Percentiles rank a stretch among this genome's conserved stretches.
These are phyloP conservation scores for Crioceris asparagi DNA, from an alignment of 2,888 invertebrate genomes.

Conservation along the genomic window DNA sequence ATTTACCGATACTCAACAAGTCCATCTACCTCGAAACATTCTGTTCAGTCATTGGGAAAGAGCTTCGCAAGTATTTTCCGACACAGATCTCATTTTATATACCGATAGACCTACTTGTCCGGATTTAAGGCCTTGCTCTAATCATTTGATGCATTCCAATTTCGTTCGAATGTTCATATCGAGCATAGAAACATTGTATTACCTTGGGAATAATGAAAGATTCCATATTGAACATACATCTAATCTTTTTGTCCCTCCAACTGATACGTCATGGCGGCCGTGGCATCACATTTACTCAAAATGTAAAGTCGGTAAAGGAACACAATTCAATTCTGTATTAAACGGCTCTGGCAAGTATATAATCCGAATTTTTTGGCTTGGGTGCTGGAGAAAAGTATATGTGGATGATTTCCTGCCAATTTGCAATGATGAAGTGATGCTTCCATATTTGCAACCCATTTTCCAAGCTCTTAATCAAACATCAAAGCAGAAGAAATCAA, in stretches of 20 bases:
- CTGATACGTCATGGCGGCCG: slow-evolving; percentile 34
- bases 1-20: slow-evolving; percentile 15
- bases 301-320: slow-evolving; percentile 33
- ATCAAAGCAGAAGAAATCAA: background rate
- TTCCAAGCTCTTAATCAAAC: background rate
- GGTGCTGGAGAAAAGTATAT: slow-evolving; percentile 39
- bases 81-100: too few relatives aligned
- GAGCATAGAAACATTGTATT: slow-evolving; percentile 33
- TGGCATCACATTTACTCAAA: slow-evolving; percentile 41
- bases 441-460: slow-evolving; percentile 27
- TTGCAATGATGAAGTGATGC: slow-evolving; percentile 31
- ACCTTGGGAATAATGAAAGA: slow-evolving; percentile 30
- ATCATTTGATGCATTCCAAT: slow-evolving; percentile 35
- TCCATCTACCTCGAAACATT: slow-evolving; percentile 17
- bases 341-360: slow-evolving; percentile 38
- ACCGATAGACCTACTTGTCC: slow-evolving; percentile 15
- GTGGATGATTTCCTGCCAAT: slow-evolving; percentile 41
- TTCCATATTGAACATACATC: slow-evolving; percentile 32
- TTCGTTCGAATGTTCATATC: slow-evolving; percentile 37
- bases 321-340: slow-evolving; percentile 27
- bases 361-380: slow-evolving; percentile 40
- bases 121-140: slow-evolving; percentile 33
- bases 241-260: slow-evolving; percentile 29
- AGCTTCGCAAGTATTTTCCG: too few relatives aligned
- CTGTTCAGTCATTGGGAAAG: too few relatives aligned